Evolutionary conservation across 1,140 invertebrate species (phyloP).

Genomic region (Drosophila sturtevanti): DNA sequence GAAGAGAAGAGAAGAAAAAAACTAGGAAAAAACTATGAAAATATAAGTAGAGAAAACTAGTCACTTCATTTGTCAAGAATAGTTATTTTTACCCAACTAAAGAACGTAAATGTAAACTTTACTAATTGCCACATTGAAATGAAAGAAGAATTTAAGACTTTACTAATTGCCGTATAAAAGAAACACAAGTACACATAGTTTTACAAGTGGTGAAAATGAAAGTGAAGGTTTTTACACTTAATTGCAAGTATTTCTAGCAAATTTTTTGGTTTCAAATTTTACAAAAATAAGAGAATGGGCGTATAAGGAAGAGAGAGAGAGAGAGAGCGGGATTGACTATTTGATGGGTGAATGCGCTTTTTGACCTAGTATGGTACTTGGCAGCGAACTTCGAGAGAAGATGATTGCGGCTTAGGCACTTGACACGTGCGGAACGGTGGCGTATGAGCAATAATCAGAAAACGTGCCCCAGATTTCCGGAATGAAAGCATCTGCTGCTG

Average conservation of each 20-base stretch:
- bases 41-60: background rate
- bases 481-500: conserved; percentile 3
- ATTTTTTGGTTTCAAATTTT: conserved; percentile 37
- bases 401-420: conserved; percentile 31
- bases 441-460: conserved; percentile 54
- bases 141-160: conserved; percentile 2
- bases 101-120: conserved; percentile 9
- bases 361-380: conserved; percentile 46
- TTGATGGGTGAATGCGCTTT: conserved; percentile 68
- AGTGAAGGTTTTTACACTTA: conserved; percentile 17
- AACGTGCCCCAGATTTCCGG: conserved; percentile 58
- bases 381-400: conserved; percentile 12
- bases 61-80: conserved; percentile 30
- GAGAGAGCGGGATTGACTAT: background rate
- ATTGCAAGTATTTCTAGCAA: conserved; percentile 34
- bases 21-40: background rate
- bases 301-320: no score
- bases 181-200: conserved; percentile 3
- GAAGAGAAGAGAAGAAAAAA: background rate
- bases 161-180: conserved; percentile 12
- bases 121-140: conserved; percentile 19
- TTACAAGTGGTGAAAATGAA: conserved; percentile 29
- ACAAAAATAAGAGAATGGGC: no score
- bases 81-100: conserved; percentile 6
- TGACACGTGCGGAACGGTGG: conserved; percentile 42